Evolutionary conservation across 2,888 invertebrate genomes (phyloP).

Genomic region (Spialia ferax): DNA sequence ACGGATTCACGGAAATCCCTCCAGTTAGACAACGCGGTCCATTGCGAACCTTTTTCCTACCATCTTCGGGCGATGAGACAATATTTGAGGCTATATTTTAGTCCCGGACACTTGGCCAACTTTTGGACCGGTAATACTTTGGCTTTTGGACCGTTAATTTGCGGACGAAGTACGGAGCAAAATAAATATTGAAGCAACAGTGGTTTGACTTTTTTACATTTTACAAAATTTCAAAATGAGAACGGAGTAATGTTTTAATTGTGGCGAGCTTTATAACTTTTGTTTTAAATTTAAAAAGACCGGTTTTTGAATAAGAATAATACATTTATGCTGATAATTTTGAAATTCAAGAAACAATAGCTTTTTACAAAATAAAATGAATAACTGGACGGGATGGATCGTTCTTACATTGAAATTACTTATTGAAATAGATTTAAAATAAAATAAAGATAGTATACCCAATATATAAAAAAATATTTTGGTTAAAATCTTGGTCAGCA

Average conservation of each 20-base stretch:
- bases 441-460: too few species aligned
- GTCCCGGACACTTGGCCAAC: slow-evolving; percentile 27
- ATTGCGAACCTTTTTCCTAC: slow-evolving; percentile 54
- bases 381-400: too few species aligned
- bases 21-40: slow-evolving; percentile 55
- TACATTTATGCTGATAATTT: background rate
- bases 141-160: slow-evolving; percentile 40
- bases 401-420: too few species aligned
- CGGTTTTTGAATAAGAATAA: background rate
- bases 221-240: slow-evolving; percentile 3
- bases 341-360: background rate
- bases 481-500: too few species aligned
- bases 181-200: slow-evolving; percentile 28
- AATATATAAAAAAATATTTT: too few species aligned
- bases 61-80: slow-evolving; percentile 40
- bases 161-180: slow-evolving; percentile 19
- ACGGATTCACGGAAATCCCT: slow-evolving; percentile 62
- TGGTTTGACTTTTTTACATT: slow-evolving; percentile 11
- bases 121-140: slow-evolving; percentile 39
- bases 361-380: background rate
- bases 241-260: background rate
- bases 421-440: too few species aligned
- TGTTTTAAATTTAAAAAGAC: background rate
- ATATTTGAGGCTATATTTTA: slow-evolving; percentile 40
- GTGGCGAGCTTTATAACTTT: background rate